Evolutionary conservation across 1,140 invertebrate species (phyloP).

Genomic region (Caenorhabditis briggsae): DNA sequence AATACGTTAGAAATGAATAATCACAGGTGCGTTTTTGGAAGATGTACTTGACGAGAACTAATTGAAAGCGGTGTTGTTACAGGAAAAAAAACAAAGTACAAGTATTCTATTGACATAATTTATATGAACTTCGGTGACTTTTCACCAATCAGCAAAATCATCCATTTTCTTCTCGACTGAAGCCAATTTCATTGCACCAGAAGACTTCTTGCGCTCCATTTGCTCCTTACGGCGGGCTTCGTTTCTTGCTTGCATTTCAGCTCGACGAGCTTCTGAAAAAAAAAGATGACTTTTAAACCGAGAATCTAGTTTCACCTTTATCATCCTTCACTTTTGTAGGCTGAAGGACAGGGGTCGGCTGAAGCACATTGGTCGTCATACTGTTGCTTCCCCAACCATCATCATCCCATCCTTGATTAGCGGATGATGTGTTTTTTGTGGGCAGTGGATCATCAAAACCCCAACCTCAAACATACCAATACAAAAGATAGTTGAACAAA

Average conservation of each 20-base stretch:
- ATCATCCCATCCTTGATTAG: conserved; percentile 60
- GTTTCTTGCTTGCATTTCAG: conserved; percentile 65
- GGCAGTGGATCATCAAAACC: conserved; percentile 59
- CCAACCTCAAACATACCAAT: conserved; percentile 1
- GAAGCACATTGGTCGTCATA: not conserved
- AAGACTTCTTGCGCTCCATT: conserved; percentile 65
- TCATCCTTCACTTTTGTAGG: conserved; percentile 21
- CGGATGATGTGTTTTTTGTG: not conserved
- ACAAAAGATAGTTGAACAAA: too few species aligned
- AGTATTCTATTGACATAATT: not conserved
- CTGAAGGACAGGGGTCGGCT: conserved; percentile 7
- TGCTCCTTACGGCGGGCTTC: conserved; percentile 66
- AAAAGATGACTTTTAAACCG: not conserved
- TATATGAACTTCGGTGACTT: not conserved
- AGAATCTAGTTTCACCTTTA: conserved; percentile 32
- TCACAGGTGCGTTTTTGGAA: conserved; percentile 26
- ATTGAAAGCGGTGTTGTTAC: not conserved
- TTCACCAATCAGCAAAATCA: conserved; percentile 59
- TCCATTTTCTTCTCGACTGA: conserved; percentile 49
- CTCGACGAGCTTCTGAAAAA: conserved; percentile 61
- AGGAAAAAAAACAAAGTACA: conserved; percentile 1
- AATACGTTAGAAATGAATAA: not conserved
- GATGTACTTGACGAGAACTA: conserved; percentile 18
- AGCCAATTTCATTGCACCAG: conserved; percentile 67
- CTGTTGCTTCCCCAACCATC: conserved; percentile 58